Evolutionary conservation across 2,113 vertebrate species (phyloP).

Genomic region (Prolemur simus): DNA sequence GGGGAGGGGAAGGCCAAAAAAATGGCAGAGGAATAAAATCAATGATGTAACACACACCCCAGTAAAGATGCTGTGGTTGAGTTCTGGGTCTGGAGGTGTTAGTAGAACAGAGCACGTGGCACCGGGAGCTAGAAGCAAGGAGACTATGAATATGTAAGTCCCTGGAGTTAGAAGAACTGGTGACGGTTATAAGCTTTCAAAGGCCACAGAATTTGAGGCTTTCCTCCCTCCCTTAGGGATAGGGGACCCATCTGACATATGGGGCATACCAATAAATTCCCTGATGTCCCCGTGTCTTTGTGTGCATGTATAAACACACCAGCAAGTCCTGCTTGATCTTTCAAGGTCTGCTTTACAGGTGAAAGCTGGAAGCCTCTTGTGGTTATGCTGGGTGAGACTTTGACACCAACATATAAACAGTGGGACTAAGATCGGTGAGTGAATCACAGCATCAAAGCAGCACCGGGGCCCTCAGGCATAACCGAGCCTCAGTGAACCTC

Average conservation of each 20-base stretch:
- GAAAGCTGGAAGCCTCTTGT: not conserved
- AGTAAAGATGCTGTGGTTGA: not conserved
- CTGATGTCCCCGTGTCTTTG: not conserved
- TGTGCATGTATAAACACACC: not conserved
- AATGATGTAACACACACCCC: not conserved
- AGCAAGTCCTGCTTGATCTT: not conserved
- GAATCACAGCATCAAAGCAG: constrained; percentile 47
- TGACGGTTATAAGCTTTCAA: fast-evolving
- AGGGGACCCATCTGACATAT: not conserved
- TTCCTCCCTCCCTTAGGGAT: not conserved
- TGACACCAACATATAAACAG: not conserved
- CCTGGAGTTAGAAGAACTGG: not conserved
- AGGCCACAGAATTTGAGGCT: not conserved
- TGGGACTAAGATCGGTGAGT: constrained; percentile 5
- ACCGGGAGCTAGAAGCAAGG: not conserved
- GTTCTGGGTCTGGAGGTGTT: not conserved
- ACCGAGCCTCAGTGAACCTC: constrained; percentile 29
- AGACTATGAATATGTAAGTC: not conserved
- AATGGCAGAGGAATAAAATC: too few relatives aligned
- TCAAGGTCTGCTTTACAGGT: not conserved
- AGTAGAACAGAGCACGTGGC: not conserved
- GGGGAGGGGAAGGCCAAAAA: not conserved
- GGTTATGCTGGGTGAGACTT: not conserved
- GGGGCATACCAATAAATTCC: not conserved
- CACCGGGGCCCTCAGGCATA: not conserved